Percentiles rank a stretch among this genome's conserved stretches.
phyloP scores from a whole-genome alignment of 2,797 vertebrate genomes.

The Characodon lateralis region DNA sequence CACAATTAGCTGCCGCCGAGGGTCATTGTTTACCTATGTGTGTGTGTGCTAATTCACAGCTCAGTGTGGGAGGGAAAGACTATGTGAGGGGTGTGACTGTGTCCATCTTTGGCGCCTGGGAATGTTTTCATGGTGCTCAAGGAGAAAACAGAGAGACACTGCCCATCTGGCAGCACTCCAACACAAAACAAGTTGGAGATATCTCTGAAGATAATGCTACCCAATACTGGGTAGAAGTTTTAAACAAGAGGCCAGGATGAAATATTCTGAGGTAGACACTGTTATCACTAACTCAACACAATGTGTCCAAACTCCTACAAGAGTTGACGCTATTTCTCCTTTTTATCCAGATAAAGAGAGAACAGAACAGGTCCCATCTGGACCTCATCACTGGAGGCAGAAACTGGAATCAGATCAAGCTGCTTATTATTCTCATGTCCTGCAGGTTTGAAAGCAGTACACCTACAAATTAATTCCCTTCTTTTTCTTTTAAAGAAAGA shows the following conservation, averaged over 20 bases:
- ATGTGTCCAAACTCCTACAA: slow-evolving; percentile 15
- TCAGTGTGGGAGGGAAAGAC: slow-evolving; percentile 39
- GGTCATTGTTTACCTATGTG: slow-evolving; percentile 25
- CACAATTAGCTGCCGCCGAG: slow-evolving; percentile 65
- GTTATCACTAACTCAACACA: slow-evolving; percentile 55
- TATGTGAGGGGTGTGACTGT: slow-evolving; percentile 54
- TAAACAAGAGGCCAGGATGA: slow-evolving; percentile 32
- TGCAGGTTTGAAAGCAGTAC: slow-evolving; percentile 39
- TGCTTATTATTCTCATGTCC: slow-evolving; percentile 40
- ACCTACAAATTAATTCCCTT: not conserved
- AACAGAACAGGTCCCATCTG: slow-evolving; percentile 50
- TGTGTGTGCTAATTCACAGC: slow-evolving; percentile 36
- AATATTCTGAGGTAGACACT: slow-evolving; percentile 42
- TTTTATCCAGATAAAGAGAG: slow-evolving; percentile 40
- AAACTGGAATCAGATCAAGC: slow-evolving; percentile 39
- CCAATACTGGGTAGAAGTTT: slow-evolving; percentile 21
- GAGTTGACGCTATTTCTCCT: slow-evolving; percentile 19
- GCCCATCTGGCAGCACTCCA: slow-evolving; percentile 41
- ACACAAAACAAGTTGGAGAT: slow-evolving; percentile 29
- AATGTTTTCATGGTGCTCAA: slow-evolving; percentile 73
- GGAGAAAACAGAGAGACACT: slow-evolving; percentile 49
- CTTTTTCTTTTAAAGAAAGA: not conserved
- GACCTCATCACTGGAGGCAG: slow-evolving; percentile 46
- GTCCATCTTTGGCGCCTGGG: slow-evolving; percentile 56
- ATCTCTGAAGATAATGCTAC: slow-evolving; percentile 43